Base-by-base conservation (phyloP, 2,113 vertebrate genomes). In the Albula goreensis region DNA sequence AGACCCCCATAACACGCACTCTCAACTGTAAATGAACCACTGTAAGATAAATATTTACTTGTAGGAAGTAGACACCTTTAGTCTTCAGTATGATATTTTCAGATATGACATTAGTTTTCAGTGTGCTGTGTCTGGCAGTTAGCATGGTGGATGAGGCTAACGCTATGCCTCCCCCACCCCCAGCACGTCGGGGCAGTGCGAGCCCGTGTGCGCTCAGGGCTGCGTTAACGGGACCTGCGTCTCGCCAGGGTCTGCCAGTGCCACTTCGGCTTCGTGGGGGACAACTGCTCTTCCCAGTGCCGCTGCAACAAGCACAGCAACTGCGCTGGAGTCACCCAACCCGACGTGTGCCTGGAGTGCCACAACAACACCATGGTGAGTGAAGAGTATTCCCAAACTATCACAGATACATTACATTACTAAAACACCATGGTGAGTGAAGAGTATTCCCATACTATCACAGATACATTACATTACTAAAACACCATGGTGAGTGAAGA, bases 301-400 rank as follows among this genome's bases (percentile, higher is more conserved):
- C 97, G 93, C 85, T 98, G 97, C 91, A 98, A 98, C 90, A 96
- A 97, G 80, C 97, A 98, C 92, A 98, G 97, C 87, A 96, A 98
- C 91, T 98, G 97, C 2, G 95, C 92, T 0, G 95, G 97, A 0
- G 96, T 97, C 3, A 94, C 91, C 82, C 93, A 95, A 1, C 96
- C 94, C 0, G 97, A 98, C 87, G 90, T 94, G 88, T 98, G 97
- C 84, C 90, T 97, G 22, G 91, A 96, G 85, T 98, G 97, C 90
- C 95, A 95, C 91, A 98, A 98, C 89, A 97, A 98, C 92, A 98
- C 97, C 74, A 95, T 94, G 83, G 95, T 96, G 90, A 93, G 93
- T 86, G 60, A 79, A 60, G 51, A 2, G 15, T 3, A 22, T 11
- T 9, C n/a, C 15, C 82, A 51, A 41, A 49, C 22, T 49, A 2